These are phyloP conservation scores for Ormyrus rosae DNA, from an alignment of 2,888 invertebrate species.

Conservation along the genomic window DNA sequence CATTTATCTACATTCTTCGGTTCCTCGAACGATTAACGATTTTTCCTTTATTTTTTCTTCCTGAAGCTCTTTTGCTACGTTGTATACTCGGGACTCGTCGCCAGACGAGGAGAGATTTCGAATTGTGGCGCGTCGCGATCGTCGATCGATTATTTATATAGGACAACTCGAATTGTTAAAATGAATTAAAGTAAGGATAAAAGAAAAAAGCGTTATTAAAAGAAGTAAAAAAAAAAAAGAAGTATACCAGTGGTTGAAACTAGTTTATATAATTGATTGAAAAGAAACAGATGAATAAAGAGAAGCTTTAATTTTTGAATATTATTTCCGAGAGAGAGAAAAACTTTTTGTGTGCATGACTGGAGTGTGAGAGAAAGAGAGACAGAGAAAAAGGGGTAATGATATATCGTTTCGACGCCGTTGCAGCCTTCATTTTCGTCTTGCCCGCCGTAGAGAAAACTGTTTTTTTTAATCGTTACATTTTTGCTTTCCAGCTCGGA, in stretches of 20 bases:
- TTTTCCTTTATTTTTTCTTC: no score
- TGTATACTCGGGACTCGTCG: not conserved
- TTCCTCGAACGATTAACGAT: slow-evolving; percentile 38
- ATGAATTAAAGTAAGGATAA: slow-evolving; percentile 40
- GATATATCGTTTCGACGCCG: slow-evolving; percentile 51
- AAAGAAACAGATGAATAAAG: slow-evolving; percentile 48
- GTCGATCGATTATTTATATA: slow-evolving; percentile 63
- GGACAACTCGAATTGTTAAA: slow-evolving; percentile 52
- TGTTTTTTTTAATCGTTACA: slow-evolving; percentile 32
- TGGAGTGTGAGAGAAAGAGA: not conserved
- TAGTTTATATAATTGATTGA: slow-evolving; percentile 59
- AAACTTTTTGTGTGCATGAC: slow-evolving; percentile 33
- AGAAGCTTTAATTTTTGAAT: slow-evolving; percentile 53
- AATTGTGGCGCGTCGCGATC: slow-evolving; percentile 61
- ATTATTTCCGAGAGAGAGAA: slow-evolving; percentile 47
- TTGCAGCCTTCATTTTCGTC: slow-evolving; percentile 65
- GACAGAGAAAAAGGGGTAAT: slow-evolving; percentile 5
- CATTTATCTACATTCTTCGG: slow-evolving; percentile 56
- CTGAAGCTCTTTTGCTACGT: no score
- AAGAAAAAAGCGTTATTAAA: slow-evolving; percentile 45
- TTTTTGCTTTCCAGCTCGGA: slow-evolving; percentile 21
- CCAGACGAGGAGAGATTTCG: slow-evolving; percentile 61
- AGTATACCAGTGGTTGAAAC: slow-evolving; percentile 65
- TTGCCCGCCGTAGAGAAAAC: slow-evolving; percentile 68
- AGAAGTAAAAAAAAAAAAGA: slow-evolving; percentile 33